Evolutionary conservation across 2,113 vertebrate genomes (phyloP).

Genomic region (Cervus canadensis): DNA sequence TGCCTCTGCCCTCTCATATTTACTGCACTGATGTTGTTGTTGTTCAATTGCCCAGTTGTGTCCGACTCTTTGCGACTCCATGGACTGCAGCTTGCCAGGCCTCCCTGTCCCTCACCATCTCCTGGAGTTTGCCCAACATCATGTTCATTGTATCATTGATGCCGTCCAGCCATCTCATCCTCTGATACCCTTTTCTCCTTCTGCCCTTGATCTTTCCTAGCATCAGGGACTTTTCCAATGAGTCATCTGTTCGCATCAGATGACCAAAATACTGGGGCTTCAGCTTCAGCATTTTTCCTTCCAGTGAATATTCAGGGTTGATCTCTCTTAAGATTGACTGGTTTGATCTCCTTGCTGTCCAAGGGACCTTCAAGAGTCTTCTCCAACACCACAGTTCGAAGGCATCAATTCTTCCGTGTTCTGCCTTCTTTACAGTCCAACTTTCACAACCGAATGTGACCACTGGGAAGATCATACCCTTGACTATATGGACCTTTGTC

Average conservation of each 20-base stretch:
- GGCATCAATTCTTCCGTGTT: background rate
- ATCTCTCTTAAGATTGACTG: background rate
- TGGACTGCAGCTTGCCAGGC: background rate
- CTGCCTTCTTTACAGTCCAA: background rate
- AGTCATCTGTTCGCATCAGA: background rate
- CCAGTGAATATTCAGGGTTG: background rate
- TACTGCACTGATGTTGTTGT: background rate
- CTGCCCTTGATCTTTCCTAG: background rate
- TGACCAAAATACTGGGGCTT: background rate
- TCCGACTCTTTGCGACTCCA: rapidly evolving
- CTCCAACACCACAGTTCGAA: background rate
- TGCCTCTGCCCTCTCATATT: background rate
- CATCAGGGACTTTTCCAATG: rapidly evolving
- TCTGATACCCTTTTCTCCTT: background rate
- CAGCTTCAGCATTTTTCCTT: background rate
- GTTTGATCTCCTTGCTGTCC: background rate
- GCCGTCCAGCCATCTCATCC: background rate
- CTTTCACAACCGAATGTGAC: rapidly evolving
- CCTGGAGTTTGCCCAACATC: background rate
- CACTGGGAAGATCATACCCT: background rate
- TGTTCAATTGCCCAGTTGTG: background rate
- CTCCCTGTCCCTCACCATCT: background rate
- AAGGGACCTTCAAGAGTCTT: background rate
- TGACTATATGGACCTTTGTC: background rate
- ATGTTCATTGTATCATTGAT: background rate